phyloP scores from a whole-genome alignment of 2,888 invertebrate species.

The Beris chalybata region DNA sequence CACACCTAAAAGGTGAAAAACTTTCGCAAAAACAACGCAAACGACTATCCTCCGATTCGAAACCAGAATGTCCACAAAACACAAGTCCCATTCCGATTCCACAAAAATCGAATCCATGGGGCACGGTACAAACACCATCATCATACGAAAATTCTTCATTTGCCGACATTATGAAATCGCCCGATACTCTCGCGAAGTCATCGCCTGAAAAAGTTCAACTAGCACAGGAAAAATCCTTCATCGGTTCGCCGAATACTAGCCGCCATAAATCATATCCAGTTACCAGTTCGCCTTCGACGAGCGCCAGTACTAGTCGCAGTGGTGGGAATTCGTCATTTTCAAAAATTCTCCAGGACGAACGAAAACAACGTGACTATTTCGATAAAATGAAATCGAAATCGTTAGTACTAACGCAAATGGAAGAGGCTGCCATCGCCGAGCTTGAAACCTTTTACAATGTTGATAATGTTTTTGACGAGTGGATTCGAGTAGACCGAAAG shows the following conservation, averaged over 20 bases:
- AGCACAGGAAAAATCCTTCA: too few species aligned
- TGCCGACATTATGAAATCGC: constrained; percentile 50
- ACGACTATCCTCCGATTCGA: constrained; percentile 56
- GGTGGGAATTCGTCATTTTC: constrained; percentile 55
- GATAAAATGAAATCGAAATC: constrained; percentile 74
- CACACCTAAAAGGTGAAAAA: constrained; percentile 50
- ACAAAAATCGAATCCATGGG: constrained; percentile 49
- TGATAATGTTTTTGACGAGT: constrained; percentile 70
- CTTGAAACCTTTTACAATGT: constrained; percentile 73
- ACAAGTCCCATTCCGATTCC: constrained; percentile 43
- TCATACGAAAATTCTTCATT: constrained; percentile 47
- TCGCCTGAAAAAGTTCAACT: constrained; percentile 4
- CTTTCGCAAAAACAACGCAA: constrained; percentile 64
- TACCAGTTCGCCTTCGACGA: constrained; percentile 49
- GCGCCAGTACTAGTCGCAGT: constrained; percentile 43
- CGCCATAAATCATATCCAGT: too few species aligned
- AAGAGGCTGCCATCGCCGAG: constrained; percentile 84
- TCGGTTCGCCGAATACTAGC: too few species aligned
- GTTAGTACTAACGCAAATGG: constrained; percentile 77
- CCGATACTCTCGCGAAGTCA: constrained; percentile 4
- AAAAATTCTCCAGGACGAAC: constrained; percentile 73
- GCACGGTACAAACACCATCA: constrained; percentile 37
- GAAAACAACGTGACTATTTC: constrained; percentile 70
- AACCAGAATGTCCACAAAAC: constrained; percentile 34
- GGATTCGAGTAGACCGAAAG: constrained; percentile 64